These are phyloP conservation scores for Zygaena filipendulae DNA, from an alignment of 2,888 invertebrate genomes.

Conservation along the genomic window DNA sequence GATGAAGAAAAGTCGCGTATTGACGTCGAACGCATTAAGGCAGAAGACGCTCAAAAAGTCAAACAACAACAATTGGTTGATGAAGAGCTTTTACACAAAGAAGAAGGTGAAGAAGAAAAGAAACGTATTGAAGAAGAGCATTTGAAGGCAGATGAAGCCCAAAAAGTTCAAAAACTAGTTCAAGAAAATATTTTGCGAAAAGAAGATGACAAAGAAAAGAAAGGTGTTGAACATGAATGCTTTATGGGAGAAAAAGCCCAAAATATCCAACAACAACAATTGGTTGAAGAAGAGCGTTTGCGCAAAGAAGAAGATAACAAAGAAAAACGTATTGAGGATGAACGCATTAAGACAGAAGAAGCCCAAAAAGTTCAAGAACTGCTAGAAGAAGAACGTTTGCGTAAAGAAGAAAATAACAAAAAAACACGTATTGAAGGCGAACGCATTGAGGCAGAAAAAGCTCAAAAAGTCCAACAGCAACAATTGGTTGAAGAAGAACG, in stretches of 20 bases:
- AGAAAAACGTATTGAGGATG: too few species aligned
- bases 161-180: constrained; percentile 11
- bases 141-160: neutral
- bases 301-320: neutral
- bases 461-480: too few species aligned
- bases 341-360: too few species aligned
- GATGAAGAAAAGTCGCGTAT: constrained; percentile 4
- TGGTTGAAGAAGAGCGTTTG: neutral
- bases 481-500: too few species aligned
- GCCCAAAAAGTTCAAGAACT: too few species aligned
- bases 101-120: neutral
- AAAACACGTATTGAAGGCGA: neutral
- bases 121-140: constrained; percentile 1
- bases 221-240: constrained; percentile 7
- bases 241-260: too few species aligned
- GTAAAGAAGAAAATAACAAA: neutral
- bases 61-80: too few species aligned
- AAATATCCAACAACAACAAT: neutral
- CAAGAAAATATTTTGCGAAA: neutral
- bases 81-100: constrained; percentile 2
- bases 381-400: too few species aligned
- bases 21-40: too few species aligned
- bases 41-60: constrained; percentile 7
- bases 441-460: neutral
- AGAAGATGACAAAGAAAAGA: constrained; percentile 12